A percentile compares a stretch with the other conserved stretches of the same genome.
Evolutionary conservation across 2,113 vertebrate species (phyloP).

Genomic region (Rhea pennata): DNA sequence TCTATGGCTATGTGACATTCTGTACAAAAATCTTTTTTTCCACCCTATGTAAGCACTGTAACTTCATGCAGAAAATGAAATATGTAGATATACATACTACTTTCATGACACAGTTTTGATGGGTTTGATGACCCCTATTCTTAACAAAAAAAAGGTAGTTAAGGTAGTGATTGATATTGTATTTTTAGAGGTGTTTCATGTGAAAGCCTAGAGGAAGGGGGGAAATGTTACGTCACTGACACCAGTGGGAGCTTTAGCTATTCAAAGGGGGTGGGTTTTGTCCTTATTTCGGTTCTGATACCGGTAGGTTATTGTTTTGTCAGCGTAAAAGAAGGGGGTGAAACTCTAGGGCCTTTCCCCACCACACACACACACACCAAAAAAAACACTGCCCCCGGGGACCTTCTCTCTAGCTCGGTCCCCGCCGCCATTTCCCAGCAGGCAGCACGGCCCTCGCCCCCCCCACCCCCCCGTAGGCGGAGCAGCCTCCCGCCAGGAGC

Average conservation of each 20-base stretch:
- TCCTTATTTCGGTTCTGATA: too few species aligned
- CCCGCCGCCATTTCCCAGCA: not conserved
- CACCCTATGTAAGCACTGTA: not conserved
- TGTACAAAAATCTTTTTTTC: not conserved
- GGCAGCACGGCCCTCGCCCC: rapidly evolving
- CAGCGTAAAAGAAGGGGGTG: not conserved
- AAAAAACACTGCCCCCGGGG: too few species aligned
- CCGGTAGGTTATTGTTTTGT: not conserved
- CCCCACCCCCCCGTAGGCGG: not conserved
- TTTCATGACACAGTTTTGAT: not conserved
- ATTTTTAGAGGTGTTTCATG: not conserved
- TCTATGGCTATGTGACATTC: not conserved
- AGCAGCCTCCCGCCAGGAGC: rapidly evolving
- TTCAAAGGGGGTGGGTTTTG: too few species aligned
- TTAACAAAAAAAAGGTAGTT: not conserved
- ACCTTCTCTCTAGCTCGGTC: not conserved
- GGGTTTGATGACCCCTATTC: not conserved
- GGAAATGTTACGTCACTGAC: too few species aligned
- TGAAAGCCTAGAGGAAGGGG: too few species aligned
- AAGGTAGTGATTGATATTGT: not conserved
- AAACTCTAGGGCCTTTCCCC: not conserved
- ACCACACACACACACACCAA: too few species aligned
- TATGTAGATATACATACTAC: too few species aligned
- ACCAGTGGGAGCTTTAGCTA: too few species aligned
- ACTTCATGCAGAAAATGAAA: not conserved